Base-by-base conservation (phyloP, 2,888 invertebrate species). In the Sphinx pinastri region DNA sequence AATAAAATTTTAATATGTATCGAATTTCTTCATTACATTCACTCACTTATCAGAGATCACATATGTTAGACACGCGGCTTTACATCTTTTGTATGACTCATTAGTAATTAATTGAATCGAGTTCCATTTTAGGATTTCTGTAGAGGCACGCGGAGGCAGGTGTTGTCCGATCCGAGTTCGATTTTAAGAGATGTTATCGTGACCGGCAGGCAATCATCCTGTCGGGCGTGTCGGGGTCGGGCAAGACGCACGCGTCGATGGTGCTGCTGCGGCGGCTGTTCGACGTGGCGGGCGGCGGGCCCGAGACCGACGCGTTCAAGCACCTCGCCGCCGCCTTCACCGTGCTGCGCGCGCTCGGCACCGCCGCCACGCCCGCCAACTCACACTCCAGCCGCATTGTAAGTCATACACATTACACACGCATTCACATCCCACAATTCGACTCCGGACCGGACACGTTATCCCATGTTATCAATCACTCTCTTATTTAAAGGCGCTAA, bases 271-370 rank as follows among this genome's bases (percentile, higher is more conserved):
- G 98, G 80, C 97, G 98, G 87, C 94, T 99, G 84, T 99, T 98
- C 93, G 98, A 98, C 86, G 97, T 98, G 76, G 98, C 98, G 71
- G 99, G 98, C 73, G 99, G 98, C 80, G 98, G 98, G 67, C 97
- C 98, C 5, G 98, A 98, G 94, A 98, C 99, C 31, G 99, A 99
- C 92, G 98, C 98, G 63, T 99, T 98, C 93, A 99, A 99, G 92
- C 98, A 99, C 92, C 95, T 99, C 77, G 98, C 98, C 14, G 99
- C 99, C 69, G 98, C 99, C 68, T 98, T 99, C 93, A 99, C 99
- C 73, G 99, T 99, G 74, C 95, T 99, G 79, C 95, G 98, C 77
- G 98, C 98, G 31, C 95, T 99, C 72, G 98, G 98, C 76, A 97
- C 98, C 55, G 98, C 99, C 60, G 97, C 98, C 91, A 99, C 98